Evolutionary conservation across 2,888 invertebrate species (phyloP).

Genomic region (Lordiphosa fenestrarum): DNA sequence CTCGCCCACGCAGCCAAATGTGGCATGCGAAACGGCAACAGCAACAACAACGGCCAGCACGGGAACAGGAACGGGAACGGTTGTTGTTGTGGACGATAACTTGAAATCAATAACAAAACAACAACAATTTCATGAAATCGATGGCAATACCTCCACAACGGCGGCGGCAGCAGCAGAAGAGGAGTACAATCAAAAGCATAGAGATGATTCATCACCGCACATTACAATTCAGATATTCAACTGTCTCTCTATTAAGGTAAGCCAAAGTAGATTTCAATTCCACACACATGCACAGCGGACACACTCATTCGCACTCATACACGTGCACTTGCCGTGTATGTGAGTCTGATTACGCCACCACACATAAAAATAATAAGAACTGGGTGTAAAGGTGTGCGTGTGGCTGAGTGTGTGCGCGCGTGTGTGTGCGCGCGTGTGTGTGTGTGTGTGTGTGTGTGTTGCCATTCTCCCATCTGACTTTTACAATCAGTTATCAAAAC

Average conservation of each 20-base stretch:
- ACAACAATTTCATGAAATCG: slow-evolving; percentile 33
- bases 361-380: slow-evolving; percentile 33
- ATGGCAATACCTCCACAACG: slow-evolving; percentile 27
- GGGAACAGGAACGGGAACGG: slow-evolving; percentile 29
- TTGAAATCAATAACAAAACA: slow-evolving; percentile 33
- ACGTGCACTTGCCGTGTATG: slow-evolving; percentile 3
- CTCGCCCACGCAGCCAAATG: slow-evolving; percentile 24
- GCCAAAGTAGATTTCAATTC: slow-evolving; percentile 75
- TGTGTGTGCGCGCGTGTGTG: no score
- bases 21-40: slow-evolving; percentile 21
- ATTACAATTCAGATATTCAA: slow-evolving; percentile 85
- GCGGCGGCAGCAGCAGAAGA: slow-evolving; percentile 24
- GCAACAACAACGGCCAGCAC: slow-evolving; percentile 25
- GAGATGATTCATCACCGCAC: slow-evolving; percentile 79
- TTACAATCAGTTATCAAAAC: slow-evolving; percentile 1
- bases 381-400: slow-evolving; percentile 1
- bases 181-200: slow-evolving; percentile 52
- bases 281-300: slow-evolving; percentile 38
- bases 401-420: no score
- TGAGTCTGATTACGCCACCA: slow-evolving; percentile 43
- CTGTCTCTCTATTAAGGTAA: slow-evolving; percentile 90
- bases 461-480: neutral
- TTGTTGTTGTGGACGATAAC: slow-evolving; percentile 36
- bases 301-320: slow-evolving; percentile 6
- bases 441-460: neutral